Conservation (phyloP, 2,797 vertebrate species). For the Neoniphon sammara region DNA sequence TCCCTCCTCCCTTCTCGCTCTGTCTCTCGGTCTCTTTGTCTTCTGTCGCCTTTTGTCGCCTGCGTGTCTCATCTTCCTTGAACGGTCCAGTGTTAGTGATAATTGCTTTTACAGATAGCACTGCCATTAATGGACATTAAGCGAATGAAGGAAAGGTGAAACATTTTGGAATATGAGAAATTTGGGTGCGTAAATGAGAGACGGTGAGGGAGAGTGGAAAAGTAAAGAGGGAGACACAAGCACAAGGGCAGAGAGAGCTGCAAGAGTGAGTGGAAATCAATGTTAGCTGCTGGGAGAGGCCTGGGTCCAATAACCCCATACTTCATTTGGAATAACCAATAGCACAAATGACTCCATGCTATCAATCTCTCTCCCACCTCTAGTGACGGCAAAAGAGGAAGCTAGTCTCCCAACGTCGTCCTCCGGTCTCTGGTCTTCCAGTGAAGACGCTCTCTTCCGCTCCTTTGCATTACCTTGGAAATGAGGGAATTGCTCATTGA, state of each 20-base stretch:
- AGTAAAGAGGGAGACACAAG: slow-evolving; percentile 42
- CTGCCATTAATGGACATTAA: neutral
- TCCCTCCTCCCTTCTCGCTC: slow-evolving; percentile 19
- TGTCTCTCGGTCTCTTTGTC: neutral
- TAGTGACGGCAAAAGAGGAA: slow-evolving; percentile 57
- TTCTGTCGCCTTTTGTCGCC: too few relatives aligned
- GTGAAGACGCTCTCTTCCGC: slow-evolving; percentile 53
- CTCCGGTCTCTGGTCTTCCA: slow-evolving; percentile 31
- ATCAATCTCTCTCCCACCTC: slow-evolving; percentile 78
- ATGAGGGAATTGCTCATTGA: slow-evolving; percentile 21
- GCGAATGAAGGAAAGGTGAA: neutral
- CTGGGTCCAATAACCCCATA: slow-evolving; percentile 75
- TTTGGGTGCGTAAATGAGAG: slow-evolving; percentile 38
- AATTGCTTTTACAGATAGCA: slow-evolving; percentile 44
- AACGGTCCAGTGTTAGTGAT: slow-evolving; percentile 13
- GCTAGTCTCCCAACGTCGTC: slow-evolving; percentile 25
- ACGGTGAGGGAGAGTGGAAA: slow-evolving; percentile 24
- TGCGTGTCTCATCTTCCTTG: neutral
- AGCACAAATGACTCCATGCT: slow-evolving; percentile 73
- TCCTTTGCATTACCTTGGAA: slow-evolving; percentile 6
- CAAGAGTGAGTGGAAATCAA: slow-evolving; percentile 82
- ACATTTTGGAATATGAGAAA: slow-evolving; percentile 6
- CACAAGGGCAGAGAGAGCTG: slow-evolving; percentile 74
- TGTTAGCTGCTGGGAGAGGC: slow-evolving; percentile 70
- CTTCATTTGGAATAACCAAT: slow-evolving; percentile 83